phyloP scores from a whole-genome alignment of 2,113 vertebrate species.

The Periophthalmodon schlosseri region DNA sequence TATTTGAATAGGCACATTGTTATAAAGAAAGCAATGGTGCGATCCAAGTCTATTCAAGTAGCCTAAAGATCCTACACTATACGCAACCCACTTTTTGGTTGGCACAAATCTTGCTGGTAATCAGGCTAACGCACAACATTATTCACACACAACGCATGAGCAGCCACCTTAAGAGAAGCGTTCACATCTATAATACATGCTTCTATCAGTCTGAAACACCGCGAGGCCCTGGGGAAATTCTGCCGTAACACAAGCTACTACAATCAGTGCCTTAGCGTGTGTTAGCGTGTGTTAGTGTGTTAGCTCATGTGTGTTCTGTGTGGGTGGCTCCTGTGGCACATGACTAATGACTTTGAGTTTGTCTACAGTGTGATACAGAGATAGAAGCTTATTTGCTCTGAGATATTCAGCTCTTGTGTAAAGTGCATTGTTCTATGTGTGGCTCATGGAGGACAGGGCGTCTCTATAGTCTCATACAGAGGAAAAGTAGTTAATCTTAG shows the following conservation, averaged over 20 bases:
- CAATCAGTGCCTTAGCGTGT: conserved; percentile 14
- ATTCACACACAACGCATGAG: conserved; percentile 37
- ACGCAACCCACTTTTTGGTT: not conserved
- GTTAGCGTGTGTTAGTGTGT: conserved; percentile 6
- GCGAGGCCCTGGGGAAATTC: conserved; percentile 44
- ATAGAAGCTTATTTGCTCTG: conserved; percentile 15
- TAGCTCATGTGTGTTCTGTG: conserved; percentile 13
- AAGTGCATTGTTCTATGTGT: too few relatives aligned
- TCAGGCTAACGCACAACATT: conserved; percentile 18
- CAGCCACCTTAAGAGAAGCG: conserved; percentile 33
- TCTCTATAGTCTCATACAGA: too few relatives aligned
- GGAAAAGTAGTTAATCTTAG: too few relatives aligned
- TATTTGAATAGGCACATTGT: not conserved
- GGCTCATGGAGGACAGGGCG: too few relatives aligned
- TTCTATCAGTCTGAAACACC: conserved; percentile 31
- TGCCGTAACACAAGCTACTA: not conserved
- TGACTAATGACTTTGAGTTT: conserved; percentile 41
- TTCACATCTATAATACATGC: conserved; percentile 32
- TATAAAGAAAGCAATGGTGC: not conserved
- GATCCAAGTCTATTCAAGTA: not conserved
- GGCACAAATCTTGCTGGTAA: conserved; percentile 8
- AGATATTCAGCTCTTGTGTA: conserved; percentile 11
- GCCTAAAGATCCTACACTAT: not conserved
- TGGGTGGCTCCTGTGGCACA: conserved; percentile 32
- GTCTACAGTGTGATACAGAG: conserved; percentile 1